Conservation (phyloP, 2,113 vertebrate genomes). For the Numida meleagris region DNA sequence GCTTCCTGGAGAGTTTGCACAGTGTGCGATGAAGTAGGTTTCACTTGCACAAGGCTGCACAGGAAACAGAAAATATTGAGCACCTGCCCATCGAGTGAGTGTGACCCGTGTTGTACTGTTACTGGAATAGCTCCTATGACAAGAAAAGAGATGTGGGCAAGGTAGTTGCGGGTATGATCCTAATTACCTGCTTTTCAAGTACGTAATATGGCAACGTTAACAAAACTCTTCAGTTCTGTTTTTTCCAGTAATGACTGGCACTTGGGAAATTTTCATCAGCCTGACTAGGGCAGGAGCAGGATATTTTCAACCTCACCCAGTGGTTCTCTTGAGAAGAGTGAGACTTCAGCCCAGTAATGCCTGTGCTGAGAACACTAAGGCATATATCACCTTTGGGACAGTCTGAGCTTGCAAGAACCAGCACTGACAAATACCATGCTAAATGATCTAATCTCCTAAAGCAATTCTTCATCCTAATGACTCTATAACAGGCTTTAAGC, state of each 20-base stretch:
- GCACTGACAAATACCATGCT: background rate
- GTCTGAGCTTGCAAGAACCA: background rate
- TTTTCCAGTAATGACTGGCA: background rate
- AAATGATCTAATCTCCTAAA: background rate
- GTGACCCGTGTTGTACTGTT: background rate
- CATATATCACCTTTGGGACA: background rate
- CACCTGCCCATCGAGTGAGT: background rate
- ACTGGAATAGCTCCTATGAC: background rate
- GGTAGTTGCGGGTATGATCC: background rate
- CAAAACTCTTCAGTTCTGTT: background rate
- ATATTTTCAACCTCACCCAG: background rate
- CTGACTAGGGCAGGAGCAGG: background rate
- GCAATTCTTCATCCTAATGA: background rate
- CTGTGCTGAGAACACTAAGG: background rate
- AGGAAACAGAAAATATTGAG: background rate
- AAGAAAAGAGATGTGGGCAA: background rate
- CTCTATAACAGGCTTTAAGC: background rate
- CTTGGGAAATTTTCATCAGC: background rate
- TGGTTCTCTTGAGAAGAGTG: background rate
- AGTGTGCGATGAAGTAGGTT: background rate
- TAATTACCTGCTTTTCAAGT: background rate
- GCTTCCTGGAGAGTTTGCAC: background rate
- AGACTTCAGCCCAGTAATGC: background rate
- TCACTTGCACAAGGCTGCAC: background rate
- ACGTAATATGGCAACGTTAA: background rate